phyloP scores from a whole-genome alignment of 2,797 vertebrate genomes.

The Darevskia nairensis region DNA sequence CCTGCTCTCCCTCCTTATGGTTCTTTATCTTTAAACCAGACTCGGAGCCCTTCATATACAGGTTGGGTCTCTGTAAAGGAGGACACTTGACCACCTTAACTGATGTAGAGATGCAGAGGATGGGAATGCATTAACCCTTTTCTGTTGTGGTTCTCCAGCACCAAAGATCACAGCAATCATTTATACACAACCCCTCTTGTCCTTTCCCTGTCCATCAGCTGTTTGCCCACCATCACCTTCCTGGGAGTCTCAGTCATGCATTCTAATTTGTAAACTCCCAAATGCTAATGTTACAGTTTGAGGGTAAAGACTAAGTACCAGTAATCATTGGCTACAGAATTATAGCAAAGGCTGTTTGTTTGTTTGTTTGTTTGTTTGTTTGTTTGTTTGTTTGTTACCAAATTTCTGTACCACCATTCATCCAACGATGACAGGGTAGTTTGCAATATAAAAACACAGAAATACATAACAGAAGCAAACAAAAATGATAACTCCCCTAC shows the following conservation, averaged over 20 bases:
- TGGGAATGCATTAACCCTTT: neutral
- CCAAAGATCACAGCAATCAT: neutral
- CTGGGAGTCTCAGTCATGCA: neutral
- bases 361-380: no score
- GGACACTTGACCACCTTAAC: no score
- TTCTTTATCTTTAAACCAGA: no score
- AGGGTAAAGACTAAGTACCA: neutral
- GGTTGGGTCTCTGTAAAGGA: no score
- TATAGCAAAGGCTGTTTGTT: neutral
- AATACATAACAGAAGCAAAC: no score
- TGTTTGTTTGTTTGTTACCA: no score
- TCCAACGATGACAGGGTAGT: neutral
- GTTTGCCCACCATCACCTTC: neutral
- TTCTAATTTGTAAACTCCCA: neutral
- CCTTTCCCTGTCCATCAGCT: neutral
- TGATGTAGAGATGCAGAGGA: neutral
- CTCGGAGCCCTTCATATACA: no score
- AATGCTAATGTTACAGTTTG: neutral
- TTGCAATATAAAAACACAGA: neutral
- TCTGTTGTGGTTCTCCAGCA: neutral
- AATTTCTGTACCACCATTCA: no score
- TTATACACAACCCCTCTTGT: neutral
- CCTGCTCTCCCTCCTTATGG: neutral
- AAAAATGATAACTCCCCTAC: no score
- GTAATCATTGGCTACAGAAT: neutral